Base-by-base conservation (phyloP, 92 coral and sea anemone species). In the Metridium senile region DNA sequence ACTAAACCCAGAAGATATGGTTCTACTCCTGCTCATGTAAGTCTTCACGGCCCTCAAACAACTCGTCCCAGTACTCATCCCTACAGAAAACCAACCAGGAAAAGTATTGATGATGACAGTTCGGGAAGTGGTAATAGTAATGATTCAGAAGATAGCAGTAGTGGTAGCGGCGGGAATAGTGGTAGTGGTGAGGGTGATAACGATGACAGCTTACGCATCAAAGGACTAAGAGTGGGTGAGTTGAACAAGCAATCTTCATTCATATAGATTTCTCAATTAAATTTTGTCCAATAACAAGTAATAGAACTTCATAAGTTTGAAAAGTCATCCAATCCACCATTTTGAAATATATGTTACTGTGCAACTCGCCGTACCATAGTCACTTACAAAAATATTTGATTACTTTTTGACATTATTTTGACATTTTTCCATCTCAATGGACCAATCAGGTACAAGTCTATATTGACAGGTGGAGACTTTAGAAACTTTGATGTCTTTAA, bases 161-260 rank as follows among this genome's bases (percentile, higher is more conserved):
- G 69, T 58, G 54, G 68, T 32, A 11, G 31, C 19, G 9, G 34
- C 33, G 45, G 46, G 10, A n/a, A n/a, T n/a, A 59, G 54, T 45
- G 69, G 56, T 11, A 74, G 79, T 53, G 74, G 57, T 9, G 53
- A 30, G 0, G 32, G 28, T 16, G 68, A 74, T 21, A 80, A 83
- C n/a, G 71, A 72, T 59, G 75, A 66, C 20, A 54, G 74, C 22
- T 81, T 6, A 39, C 49, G 8, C 6, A 54, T 67, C 33, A 59
- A 76, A 73, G 78, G 51, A 11, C 66, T 71, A 80, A 74, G 61
- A 34, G 54, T 77, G 72, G 87, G 88, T 87, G 31, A 20, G 64
- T 54, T 39, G 49, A 39, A 39, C 49, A 39, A 13, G 49, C 8
- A 13, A 39, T 39, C 13, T 39, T 39, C 13, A 39, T 39, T n/a